These are phyloP conservation scores for Atlantisia rogersi DNA, from an alignment of 2,113 vertebrate genomes.

Conservation along the genomic window DNA sequence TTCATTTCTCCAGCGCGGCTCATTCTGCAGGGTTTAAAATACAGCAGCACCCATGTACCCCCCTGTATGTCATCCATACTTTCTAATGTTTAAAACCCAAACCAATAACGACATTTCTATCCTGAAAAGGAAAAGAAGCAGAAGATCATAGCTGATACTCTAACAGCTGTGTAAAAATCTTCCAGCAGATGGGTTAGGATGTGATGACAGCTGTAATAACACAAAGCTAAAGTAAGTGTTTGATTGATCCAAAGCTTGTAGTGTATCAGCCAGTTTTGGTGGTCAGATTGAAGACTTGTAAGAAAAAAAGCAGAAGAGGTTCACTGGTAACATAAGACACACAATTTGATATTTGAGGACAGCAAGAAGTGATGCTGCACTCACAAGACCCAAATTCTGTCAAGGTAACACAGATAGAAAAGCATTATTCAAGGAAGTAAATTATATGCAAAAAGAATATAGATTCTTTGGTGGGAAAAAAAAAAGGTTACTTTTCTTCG, in stretches of 20 bases:
- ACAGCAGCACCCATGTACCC: neutral
- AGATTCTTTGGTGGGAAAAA: neutral
- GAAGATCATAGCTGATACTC: neutral
- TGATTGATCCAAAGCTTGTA: neutral
- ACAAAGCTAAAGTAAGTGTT: neutral
- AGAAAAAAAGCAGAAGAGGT: neutral
- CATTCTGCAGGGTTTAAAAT: neutral
- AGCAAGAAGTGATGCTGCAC: neutral
- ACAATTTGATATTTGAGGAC: neutral
- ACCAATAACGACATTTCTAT: neutral
- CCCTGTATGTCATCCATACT: neutral
- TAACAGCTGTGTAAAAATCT: neutral
- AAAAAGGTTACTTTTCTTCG: neutral
- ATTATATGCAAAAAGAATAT: neutral
- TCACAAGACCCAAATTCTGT: neutral
- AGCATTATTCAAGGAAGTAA: neutral
- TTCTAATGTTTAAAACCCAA: neutral
- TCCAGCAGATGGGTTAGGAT: neutral
- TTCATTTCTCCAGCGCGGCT: accelerated
- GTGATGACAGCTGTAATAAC: neutral
- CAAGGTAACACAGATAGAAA: neutral
- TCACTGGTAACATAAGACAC: neutral
- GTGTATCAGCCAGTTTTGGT: neutral
- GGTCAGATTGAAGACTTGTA: neutral
- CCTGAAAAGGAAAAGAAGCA: neutral